Conservation (phyloP, 2,888 invertebrate genomes). For the Rutpela maculata region DNA sequence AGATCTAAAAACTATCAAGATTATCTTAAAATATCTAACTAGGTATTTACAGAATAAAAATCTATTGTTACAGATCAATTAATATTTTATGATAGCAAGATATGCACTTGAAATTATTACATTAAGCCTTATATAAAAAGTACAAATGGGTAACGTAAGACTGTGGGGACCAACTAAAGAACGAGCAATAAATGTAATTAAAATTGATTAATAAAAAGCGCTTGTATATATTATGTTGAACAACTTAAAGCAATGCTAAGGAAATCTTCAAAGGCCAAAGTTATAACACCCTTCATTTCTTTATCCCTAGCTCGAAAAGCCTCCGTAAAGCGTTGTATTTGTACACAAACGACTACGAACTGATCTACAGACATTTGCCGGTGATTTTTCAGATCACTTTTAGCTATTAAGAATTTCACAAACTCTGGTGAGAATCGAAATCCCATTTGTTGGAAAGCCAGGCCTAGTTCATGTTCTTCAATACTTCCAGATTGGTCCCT, state of each 20-base stretch:
- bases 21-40: not conserved
- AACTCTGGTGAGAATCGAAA: slow-evolving; percentile 89
- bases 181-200: not conserved
- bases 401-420: slow-evolving; percentile 81
- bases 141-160: not conserved
- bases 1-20: not conserved
- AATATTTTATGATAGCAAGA: not conserved
- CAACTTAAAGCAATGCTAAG: slow-evolving; percentile 87
- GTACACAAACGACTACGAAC: slow-evolving; percentile 92
- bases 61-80: not conserved
- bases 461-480: slow-evolving; percentile 85
- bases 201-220: not conserved
- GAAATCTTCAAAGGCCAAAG: slow-evolving; percentile 94
- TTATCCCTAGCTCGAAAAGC: slow-evolving; percentile 89
- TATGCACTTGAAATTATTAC: not conserved
- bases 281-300: slow-evolving; percentile 87
- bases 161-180: not conserved
- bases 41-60: not conserved
- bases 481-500: slow-evolving; percentile 90
- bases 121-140: not conserved
- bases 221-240: slow-evolving; percentile 69
- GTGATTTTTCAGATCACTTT: slow-evolving; percentile 80
- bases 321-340: slow-evolving; percentile 92
- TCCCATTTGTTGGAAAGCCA: slow-evolving; percentile 92
- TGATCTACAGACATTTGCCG: slow-evolving; percentile 87